phyloP scores from a whole-genome alignment of 30 jellyfish, hydroid and myxozoan species.

The Hydra vulgaris region DNA sequence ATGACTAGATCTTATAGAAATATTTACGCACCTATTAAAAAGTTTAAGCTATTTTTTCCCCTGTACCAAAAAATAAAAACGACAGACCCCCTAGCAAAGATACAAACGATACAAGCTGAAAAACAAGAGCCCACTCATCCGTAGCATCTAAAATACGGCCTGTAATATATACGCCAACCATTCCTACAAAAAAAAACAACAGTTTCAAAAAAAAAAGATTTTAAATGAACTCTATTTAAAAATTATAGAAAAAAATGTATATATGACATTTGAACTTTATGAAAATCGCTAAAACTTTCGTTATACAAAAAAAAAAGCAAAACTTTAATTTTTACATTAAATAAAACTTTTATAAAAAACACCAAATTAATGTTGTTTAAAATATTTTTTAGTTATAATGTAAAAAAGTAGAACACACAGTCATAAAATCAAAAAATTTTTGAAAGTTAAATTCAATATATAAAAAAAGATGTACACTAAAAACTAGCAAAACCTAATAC shows the following conservation, averaged over 20 bases:
- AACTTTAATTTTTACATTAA: no score
- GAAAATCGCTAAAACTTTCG: no score
- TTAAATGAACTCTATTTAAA: neutral
- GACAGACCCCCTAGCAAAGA: conserved; percentile 57
- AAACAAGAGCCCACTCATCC: conserved; percentile 75
- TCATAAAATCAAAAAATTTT: neutral
- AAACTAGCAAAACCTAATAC: neutral
- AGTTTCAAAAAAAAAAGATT: neutral
- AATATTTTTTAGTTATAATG: no score
- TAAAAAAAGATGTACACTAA: neutral
- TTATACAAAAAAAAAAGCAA: no score
- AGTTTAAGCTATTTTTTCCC: conserved; percentile 42
- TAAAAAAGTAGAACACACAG: no score
- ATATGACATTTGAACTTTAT: no score
- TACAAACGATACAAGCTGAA: conserved; percentile 53
- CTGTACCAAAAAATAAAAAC: conserved; percentile 72
- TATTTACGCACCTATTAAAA: neutral
- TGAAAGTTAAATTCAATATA: neutral
- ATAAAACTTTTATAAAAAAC: no score
- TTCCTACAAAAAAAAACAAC: conserved; percentile 25
- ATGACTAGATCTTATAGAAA: no score
- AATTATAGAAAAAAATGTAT: no score
- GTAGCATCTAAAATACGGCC: conserved; percentile 65
- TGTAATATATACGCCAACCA: conserved; percentile 76
- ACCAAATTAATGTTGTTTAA: no score